These are phyloP conservation scores for Tribolium madens DNA, from an alignment of 1,140 invertebrate species.

Conservation along the genomic window DNA sequence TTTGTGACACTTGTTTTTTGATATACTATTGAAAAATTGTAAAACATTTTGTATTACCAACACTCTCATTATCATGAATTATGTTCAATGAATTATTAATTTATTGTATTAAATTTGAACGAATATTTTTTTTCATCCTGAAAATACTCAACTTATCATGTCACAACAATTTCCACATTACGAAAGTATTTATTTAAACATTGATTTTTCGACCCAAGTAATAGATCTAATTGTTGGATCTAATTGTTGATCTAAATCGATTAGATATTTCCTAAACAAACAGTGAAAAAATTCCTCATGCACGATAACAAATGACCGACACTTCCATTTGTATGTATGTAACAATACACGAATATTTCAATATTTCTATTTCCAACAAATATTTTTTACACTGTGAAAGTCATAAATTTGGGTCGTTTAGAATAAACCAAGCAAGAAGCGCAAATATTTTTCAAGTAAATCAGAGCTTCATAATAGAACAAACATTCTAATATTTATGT, in stretches of 20 bases:
- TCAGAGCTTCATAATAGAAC: too few species aligned
- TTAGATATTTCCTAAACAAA: background rate
- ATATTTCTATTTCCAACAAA: background rate
- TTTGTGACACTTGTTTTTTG: too few species aligned
- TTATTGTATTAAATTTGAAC: too few species aligned
- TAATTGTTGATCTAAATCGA: background rate
- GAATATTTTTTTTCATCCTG: too few species aligned
- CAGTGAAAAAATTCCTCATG: background rate
- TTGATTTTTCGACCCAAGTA: background rate
- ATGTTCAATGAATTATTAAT: too few species aligned
- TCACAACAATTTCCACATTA: too few species aligned
- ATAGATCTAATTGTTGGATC: background rate
- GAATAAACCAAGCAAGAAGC: background rate
- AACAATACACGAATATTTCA: background rate
- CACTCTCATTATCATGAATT: too few species aligned
- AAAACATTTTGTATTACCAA: too few species aligned
- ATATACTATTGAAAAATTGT: too few species aligned
- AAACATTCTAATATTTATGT: too few species aligned
- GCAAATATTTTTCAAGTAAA: background rate
- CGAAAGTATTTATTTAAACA: too few species aligned
- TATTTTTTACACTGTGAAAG: background rate
- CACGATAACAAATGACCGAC: constrained; percentile 14
- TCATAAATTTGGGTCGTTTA: background rate
- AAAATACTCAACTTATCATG: too few species aligned
- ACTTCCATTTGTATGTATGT: background rate